Conservation (phyloP, 2,797 vertebrate species). For the Onychomys leucogaster region DNA sequence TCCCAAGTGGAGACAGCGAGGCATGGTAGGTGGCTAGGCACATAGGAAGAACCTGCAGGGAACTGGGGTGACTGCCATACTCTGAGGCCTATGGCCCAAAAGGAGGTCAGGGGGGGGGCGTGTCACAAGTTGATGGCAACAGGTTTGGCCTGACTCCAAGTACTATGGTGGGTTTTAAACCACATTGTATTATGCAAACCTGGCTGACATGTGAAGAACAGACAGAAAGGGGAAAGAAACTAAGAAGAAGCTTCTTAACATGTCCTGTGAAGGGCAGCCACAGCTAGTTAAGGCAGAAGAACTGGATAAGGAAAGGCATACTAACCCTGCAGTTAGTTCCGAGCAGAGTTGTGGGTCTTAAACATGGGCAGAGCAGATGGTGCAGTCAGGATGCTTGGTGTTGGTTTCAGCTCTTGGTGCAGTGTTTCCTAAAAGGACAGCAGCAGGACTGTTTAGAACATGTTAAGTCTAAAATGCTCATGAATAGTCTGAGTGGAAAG, state of each 20-base stretch:
- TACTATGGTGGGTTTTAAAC: neutral
- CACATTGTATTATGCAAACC: neutral
- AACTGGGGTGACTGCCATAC: accelerated
- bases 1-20: neutral
- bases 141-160: neutral
- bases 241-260: neutral
- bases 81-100: accelerated
- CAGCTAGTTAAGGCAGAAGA: neutral
- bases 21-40: neutral
- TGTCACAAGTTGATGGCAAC: no score
- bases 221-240: neutral
- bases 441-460: neutral
- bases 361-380: neutral
- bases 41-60: neutral
- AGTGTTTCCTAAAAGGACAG: neutral
- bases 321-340: neutral
- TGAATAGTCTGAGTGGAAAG: neutral
- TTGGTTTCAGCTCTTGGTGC: neutral
- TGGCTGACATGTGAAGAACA: neutral
- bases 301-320: neutral
- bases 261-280: neutral
- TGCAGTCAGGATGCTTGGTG: neutral
- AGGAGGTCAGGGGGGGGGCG: neutral
- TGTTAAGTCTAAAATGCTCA: neutral
- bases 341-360: neutral